phyloP scores from a whole-genome alignment of 1,140 invertebrate genomes.

The Drosophila ohnishii region DNA sequence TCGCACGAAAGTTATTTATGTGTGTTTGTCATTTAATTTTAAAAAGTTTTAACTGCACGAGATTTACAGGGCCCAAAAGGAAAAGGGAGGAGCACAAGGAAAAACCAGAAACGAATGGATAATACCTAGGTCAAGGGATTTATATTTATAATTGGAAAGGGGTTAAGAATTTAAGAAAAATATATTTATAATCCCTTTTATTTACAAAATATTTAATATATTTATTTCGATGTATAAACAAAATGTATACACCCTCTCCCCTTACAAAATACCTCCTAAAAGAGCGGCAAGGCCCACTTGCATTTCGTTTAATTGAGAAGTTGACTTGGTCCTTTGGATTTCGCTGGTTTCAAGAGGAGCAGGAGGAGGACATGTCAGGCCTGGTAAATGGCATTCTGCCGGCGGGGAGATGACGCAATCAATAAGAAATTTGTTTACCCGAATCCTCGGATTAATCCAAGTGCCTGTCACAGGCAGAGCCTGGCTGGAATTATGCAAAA shows the following conservation, averaged over 20 bases:
- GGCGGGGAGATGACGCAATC: conserved; percentile 50
- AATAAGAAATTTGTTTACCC: conserved; percentile 64
- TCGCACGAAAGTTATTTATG: conserved; percentile 57
- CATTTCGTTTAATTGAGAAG: conserved; percentile 72
- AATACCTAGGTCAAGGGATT: neutral
- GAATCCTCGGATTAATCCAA: conserved; percentile 22
- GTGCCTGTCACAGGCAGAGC: conserved; percentile 14
- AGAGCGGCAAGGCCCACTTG: conserved; percentile 24
- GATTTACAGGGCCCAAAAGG: conserved; percentile 51
- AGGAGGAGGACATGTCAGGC: conserved; percentile 1
- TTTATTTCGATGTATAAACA: no score
- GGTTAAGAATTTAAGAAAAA: rapidly evolving
- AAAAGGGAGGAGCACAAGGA: neutral
- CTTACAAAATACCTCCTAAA: neutral
- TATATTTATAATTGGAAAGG: neutral
- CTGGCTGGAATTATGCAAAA: conserved; percentile 5
- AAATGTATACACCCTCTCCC: neutral
- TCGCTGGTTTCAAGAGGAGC: neutral
- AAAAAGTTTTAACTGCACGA: conserved; percentile 72
- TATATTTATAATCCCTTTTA: no score
- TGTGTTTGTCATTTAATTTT: conserved; percentile 76
- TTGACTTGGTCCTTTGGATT: conserved; percentile 38
- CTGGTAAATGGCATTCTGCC: conserved; percentile 17
- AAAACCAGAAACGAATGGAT: neutral
- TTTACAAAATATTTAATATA: no score